A percentile compares a stretch with the other conserved stretches of the same genome.
Conservation (phyloP, 2,797 vertebrate species). For the Eospalax fontanierii region DNA sequence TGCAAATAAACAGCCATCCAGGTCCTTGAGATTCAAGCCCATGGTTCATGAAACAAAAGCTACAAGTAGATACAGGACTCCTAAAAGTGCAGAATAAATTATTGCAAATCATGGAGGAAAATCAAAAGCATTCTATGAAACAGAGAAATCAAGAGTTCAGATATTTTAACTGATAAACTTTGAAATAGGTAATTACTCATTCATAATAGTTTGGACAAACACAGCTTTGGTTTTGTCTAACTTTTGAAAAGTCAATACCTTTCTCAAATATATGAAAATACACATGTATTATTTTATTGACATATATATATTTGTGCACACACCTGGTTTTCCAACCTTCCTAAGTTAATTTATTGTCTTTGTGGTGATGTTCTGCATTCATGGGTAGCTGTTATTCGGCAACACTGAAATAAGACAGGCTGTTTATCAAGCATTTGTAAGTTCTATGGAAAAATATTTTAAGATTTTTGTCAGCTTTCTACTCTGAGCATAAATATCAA, state of each 20-base stretch:
- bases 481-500: not conserved
- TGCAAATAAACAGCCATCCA: not conserved
- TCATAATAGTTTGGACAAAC: not conserved
- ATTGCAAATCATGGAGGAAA: not conserved
- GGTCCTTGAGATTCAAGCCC: conserved; percentile 12
- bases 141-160: not conserved
- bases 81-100: not conserved
- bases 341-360: conserved; percentile 26
- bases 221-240: not conserved
- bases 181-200: not conserved
- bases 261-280: conserved; percentile 25
- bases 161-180: conserved; percentile 23
- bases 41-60: not conserved
- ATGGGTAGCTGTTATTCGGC: conserved; percentile 23
- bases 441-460: conserved; percentile 37
- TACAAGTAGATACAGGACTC: not conserved
- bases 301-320: not conserved
- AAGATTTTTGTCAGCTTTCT: not conserved
- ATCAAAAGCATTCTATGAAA: conserved; percentile 11
- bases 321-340: conserved; percentile 4
- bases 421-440: conserved; percentile 43
- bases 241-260: not conserved
- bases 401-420: conserved; percentile 12
- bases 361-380: not conserved
- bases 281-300: not conserved